These are phyloP conservation scores for Diplolepis rosae DNA, from an alignment of 2,888 invertebrate genomes.

Conservation along the genomic window DNA sequence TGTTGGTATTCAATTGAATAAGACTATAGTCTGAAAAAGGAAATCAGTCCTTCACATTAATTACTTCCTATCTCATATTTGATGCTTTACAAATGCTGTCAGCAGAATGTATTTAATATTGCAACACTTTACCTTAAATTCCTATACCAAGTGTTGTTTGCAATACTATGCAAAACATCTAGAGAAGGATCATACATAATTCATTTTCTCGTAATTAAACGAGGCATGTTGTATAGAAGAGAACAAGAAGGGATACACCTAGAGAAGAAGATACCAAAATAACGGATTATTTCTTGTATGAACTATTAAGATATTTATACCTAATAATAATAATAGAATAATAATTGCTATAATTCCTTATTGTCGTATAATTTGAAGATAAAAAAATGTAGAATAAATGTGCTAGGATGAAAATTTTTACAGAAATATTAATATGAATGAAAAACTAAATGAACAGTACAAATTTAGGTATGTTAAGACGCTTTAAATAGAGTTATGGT, in stretches of 20 bases:
- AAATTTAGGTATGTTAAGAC: too few species aligned
- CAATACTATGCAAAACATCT: constrained; percentile 28
- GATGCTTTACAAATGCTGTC: neutral
- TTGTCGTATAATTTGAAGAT: neutral
- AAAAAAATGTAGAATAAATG: neutral
- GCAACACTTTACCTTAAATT: constrained; percentile 24
- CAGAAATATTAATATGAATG: too few species aligned
- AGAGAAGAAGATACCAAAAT: too few species aligned
- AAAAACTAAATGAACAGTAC: too few species aligned
- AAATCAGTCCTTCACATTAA: neutral
- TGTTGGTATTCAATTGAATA: too few species aligned
- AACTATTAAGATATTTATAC: neutral
- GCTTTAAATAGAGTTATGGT: too few species aligned
- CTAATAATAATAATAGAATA: neutral
- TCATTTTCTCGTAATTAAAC: constrained; percentile 28
- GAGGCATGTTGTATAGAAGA: constrained; percentile 11
- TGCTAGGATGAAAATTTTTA: too few species aligned
- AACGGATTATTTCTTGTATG: neutral
- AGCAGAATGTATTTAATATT: constrained; percentile 13
- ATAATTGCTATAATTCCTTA: neutral
- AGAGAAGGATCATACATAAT: constrained; percentile 21
- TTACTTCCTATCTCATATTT: neutral
- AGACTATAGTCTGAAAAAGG: neutral
- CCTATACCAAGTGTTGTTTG: constrained; percentile 14
- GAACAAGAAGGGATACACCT: constrained; percentile 23